Base-by-base conservation (phyloP, 2,888 invertebrate genomes). In the Zygothrica quintamaculata region DNA sequence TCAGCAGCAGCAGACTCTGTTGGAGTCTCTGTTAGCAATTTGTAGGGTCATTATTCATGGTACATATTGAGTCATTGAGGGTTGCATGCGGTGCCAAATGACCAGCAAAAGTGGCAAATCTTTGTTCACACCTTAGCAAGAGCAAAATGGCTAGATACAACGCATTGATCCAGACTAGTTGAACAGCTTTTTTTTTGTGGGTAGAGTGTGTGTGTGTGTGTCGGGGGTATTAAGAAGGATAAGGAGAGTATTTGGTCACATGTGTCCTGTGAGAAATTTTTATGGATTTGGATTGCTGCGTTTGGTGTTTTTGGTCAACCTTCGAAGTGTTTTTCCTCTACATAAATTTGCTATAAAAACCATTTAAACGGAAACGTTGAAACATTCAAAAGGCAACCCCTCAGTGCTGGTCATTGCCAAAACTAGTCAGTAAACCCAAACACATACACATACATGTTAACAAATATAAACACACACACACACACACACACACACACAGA, bases 261-360 rank as follows among this genome's bases (percentile, higher is more conserved):
- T 79, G 72, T 85, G 79, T 66, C 62, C 62, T 66, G 78, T 34
- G 47, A 72, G 77, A 66, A 52, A 87, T 84, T 87, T 87, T 84
- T 87, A 84, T 87, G 85, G 87, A 62, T 71, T 56, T 60, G 74
- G 51, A 68, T 74, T 81, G 74, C 87, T 84, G 85, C 85, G 78
- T 77, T 62, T 84, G 82, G 68, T 71, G 70, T 62, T 66, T 81
- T 74, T 43, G 82, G 78, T 82, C 76, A 85, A 78, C 72, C 77
- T 78, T 65, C 55, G 66, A 84, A 84, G 87, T 78, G 79, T 76
- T 88, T 82, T 86, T 88, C 88, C 88, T 81, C 84, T 88, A 79
- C 87, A 86, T 86, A 86, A 86, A 86, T 88, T 86, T 86, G 79
- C 87, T 68, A 86, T 86, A 86, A 86, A 82, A 84, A 86, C 74